Base-by-base conservation (phyloP, 1,140 invertebrate species). In the Aphidius ervi region DNA sequence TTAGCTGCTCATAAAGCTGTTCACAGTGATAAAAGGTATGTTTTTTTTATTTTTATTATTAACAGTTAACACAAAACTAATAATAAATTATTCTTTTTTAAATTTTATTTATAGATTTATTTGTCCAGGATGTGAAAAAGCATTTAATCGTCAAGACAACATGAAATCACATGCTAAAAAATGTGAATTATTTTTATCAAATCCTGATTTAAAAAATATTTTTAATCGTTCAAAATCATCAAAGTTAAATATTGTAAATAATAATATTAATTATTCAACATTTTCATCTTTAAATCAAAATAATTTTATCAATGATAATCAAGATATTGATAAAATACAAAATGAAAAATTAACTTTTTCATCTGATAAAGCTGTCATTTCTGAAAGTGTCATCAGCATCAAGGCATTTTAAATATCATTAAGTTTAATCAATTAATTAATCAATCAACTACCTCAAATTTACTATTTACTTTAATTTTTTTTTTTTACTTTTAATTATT, bases 101-200 rank as follows among this genome's bases (percentile, higher is more conserved):
- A 16, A 16, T 16, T 16, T 63, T 64, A 23, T 45, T 46, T 16
- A 8, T 31, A 74, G 73, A 59, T 75, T 63, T 46, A 54, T 65
- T 54, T 75, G 72, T 52, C 67, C 70, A 9, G 70, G 68, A 9
- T 75, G 74, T 49, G 37, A 65, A 9, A 68, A 65, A 54, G 43
- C 65, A 9, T 73, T 73, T 45, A 75, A 75, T 65, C 66, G 72
- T 5, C 67, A 68, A 2, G 74, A 75, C 45, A 75, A 75, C 55
- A 74, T 75, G 72, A 74, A 74, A 46, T 67, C 69, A 10, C 72
- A 75, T 10, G 69, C 69, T 5, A 73, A 68, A 61, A 62, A 67
- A 5, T 74, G 72, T 39, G 61, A 66, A 39, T 6, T 31, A 5
- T 72, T 74, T 55, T 54, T 67, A 7, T 58, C 59, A 0, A 68